Evolutionary conservation across 2,113 vertebrate genomes (phyloP), one percentile per base, ranked within the genome.

Genomic region (Megaceryle maxima): DNA sequence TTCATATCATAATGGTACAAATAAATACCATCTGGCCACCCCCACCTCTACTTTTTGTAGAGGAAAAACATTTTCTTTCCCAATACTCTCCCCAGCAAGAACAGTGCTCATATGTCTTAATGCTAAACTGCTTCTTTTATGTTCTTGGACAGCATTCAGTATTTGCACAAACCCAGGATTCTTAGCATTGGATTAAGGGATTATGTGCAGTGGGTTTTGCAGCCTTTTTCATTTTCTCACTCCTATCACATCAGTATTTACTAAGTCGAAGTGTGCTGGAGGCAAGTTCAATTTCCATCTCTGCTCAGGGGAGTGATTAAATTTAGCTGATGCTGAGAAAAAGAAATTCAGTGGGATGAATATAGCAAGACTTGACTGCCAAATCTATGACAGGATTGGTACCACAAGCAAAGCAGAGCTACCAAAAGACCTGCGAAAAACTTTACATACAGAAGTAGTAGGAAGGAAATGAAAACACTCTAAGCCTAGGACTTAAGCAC

Each of bases 121-220:
- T 28, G 19, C 29, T 90, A 37, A 87, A 74, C 24, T 79, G 55
- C 31, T 77, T 55, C 29, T 83, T 76, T 90, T 76, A 63, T 41
- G n/a, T 81, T 92, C 53, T 62, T 24, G 22, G 60, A 56, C 43
- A 75, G 35, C 43, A 89, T 19, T 82, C 55, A n/a, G 2, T 78
- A 77, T 90, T 85, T 66, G 64, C 39, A 69, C 50, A 88, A 89
- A 91, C 46, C 19, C n/a, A 68, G 56, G 46, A 87, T 81, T n/a
- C 55, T 94, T 72, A 91, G 82, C 89, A 92, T 59, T 94, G 81
- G 74, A 91, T 96, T 94, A 94, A 91, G 28, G 35, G 73, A 96
- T 95, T 91, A 95, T 0, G 2, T 43, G 79, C 87, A 81, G 43
- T 21, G 46, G 39, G 78, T 57, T 95, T 83, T 81, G 51, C 48